Evolutionary conservation across 2,888 invertebrate species (phyloP).

Genomic region (Tenodera sinensis): DNA sequence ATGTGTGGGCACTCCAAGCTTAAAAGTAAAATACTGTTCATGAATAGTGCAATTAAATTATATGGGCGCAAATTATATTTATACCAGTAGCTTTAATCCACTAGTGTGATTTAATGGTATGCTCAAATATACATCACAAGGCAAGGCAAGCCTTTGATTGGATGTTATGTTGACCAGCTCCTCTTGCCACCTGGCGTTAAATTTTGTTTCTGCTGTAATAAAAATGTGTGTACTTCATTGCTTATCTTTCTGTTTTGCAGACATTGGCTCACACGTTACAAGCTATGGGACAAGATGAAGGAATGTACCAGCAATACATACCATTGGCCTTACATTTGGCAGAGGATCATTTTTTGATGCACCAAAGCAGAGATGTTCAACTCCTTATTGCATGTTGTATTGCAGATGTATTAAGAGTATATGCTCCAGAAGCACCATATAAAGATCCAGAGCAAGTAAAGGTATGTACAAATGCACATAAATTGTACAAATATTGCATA

Average conservation of each 20-base stretch:
- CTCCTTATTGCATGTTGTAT: conserved; percentile 94
- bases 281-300: conserved; percentile 95
- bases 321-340: conserved; percentile 89
- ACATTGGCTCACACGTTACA: conserved; percentile 90
- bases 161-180: too few species aligned
- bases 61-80: too few species aligned
- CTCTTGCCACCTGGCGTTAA: too few species aligned
- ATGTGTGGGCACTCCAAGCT: too few species aligned
- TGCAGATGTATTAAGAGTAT: conserved; percentile 92
- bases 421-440: conserved; percentile 96
- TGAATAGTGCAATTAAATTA: too few species aligned
- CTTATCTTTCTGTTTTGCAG: conserved; percentile 45
- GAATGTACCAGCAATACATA: conserved; percentile 86
- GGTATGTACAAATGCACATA: conserved; percentile 38
- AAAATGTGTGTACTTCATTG: not conserved
- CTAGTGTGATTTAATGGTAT: too few species aligned
- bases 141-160: too few species aligned
- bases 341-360: conserved; percentile 87
- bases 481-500: too few species aligned
- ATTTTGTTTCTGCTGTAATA: too few species aligned
- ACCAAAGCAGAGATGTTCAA: conserved; percentile 88
- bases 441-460: conserved; percentile 92
- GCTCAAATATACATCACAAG: too few species aligned
- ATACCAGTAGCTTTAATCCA: too few species aligned
- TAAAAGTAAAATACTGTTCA: too few species aligned